phyloP scores from a whole-genome alignment of 2,113 vertebrate species.

The Microcebus ravelobensis region DNA sequence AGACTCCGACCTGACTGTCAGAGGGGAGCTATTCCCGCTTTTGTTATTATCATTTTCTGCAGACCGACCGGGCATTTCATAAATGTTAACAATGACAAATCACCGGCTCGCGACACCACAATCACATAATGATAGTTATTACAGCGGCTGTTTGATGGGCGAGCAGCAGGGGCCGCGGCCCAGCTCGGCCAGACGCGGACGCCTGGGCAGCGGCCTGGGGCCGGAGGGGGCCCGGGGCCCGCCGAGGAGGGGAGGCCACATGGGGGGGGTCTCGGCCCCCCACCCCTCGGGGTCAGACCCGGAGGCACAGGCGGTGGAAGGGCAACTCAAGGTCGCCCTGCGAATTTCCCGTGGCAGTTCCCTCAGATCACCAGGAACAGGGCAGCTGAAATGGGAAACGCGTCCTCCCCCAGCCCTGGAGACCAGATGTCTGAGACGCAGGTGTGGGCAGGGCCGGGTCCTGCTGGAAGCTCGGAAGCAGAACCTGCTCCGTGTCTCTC shows the following conservation, averaged over 20 bases:
- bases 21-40: neutral
- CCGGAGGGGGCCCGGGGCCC: accelerated
- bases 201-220: accelerated
- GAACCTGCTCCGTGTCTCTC: accelerated
- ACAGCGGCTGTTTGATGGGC: neutral
- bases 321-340: accelerated
- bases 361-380: accelerated
- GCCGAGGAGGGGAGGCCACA: accelerated
- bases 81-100: slow-evolving; percentile 60
- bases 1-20: accelerated
- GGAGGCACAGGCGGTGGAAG: accelerated
- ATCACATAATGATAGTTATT: slow-evolving; percentile 45
- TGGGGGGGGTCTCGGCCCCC: accelerated
- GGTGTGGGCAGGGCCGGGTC: too few relatives aligned
- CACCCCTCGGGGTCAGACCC: neutral
- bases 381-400: accelerated
- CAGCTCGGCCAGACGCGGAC: accelerated
- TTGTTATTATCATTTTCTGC: slow-evolving; percentile 40
- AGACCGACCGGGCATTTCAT: slow-evolving; percentile 16
- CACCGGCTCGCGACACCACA: neutral
- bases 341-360: accelerated
- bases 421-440: neutral
- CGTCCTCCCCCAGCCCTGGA: neutral
- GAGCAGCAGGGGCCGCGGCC: neutral
- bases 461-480: too few relatives aligned